phyloP scores from a whole-genome alignment of 2,888 invertebrate genomes.

The Hydroisotoma schaefferi region DNA sequence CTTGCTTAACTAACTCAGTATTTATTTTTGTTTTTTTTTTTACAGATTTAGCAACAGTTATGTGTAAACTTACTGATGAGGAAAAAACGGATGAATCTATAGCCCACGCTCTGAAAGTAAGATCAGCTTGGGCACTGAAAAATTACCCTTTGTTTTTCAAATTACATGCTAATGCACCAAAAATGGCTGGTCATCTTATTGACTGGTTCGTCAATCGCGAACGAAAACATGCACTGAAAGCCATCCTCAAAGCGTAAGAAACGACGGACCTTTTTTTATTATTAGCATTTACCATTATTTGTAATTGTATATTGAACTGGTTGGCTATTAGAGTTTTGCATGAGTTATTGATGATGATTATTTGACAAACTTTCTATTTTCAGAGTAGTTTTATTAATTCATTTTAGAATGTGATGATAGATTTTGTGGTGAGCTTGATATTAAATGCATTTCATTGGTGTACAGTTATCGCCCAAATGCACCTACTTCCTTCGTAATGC shows the following conservation, averaged over 20 bases:
- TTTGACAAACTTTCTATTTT: constrained; percentile 8
- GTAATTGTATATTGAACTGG: neutral
- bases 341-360: neutral
- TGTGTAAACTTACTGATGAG: constrained; percentile 72
- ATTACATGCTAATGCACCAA: constrained; percentile 81
- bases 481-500: constrained; percentile 45
- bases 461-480: constrained; percentile 48
- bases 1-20: neutral
- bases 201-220: constrained; percentile 98
- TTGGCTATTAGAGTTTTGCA: too few species aligned
- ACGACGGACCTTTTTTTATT: constrained; percentile 10
- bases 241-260: constrained; percentile 95
- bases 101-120: constrained; percentile 77
- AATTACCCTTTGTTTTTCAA: constrained; percentile 92
- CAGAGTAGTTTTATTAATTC: neutral
- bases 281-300: neutral
- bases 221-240: constrained; percentile 83
- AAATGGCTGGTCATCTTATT: constrained; percentile 94
- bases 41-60: constrained; percentile 85
- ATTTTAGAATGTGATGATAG: constrained; percentile 3
- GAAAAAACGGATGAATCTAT: constrained; percentile 79
- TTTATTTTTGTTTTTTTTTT: constrained; percentile 50
- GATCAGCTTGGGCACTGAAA: constrained; percentile 88
- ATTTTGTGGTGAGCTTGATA: neutral
- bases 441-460: constrained; percentile 24